Evolutionary conservation across 2,888 invertebrate species (phyloP).

Genomic region (Heliconius charithonia): DNA sequence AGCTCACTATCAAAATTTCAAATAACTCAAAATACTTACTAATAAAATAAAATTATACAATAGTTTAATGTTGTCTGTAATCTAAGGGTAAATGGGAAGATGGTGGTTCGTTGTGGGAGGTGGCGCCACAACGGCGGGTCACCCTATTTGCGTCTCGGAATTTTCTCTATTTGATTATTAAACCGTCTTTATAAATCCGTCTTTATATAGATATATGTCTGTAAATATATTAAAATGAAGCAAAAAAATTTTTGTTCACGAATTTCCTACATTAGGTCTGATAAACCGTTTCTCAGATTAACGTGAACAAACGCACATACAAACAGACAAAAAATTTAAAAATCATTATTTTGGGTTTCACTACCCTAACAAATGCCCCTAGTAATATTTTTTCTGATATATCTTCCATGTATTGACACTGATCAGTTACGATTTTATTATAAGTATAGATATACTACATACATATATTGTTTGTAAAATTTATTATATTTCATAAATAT

Average conservation of each 20-base stretch:
- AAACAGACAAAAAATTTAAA: no score
- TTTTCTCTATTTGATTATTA: conserved; percentile 43
- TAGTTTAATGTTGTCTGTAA: conserved; percentile 2
- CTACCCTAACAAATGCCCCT: no score
- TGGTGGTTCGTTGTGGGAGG: conserved; percentile 49
- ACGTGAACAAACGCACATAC: no score
- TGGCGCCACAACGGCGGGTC: conserved; percentile 61
- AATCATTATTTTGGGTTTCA: no score
- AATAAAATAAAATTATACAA: not conserved
- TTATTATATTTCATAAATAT: not conserved
- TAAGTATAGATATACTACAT: no score
- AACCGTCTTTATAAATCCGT: not conserved
- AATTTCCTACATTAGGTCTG: no score
- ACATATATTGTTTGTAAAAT: no score
- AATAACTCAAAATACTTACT: not conserved
- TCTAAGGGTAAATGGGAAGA: conserved; percentile 36
- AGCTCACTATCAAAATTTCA: not conserved
- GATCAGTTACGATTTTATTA: no score
- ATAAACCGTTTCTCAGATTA: no score
- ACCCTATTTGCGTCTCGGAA: conserved; percentile 51
- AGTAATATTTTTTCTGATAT: no score
- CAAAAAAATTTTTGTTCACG: not conserved
- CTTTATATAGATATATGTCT: not conserved
- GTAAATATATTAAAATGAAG: not conserved
- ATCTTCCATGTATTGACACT: no score